Conservation (phyloP, 2,797 vertebrate genomes). For the Pterois miles region DNA sequence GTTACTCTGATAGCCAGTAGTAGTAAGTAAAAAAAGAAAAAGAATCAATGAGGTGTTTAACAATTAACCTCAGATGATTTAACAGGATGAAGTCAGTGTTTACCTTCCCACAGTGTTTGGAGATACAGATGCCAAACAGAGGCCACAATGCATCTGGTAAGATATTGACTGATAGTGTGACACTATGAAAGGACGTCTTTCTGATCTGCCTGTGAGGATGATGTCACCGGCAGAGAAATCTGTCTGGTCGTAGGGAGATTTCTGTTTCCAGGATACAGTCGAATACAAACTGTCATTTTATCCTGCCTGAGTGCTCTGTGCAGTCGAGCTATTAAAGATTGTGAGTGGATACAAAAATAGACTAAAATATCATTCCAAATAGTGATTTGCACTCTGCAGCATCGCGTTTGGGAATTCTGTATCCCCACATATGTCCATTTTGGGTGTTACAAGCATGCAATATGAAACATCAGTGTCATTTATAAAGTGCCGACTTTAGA, state of each 20-base stretch:
- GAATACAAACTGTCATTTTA: slow-evolving; percentile 49
- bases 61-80: slow-evolving; percentile 5
- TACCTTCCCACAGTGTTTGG: slow-evolving; percentile 38
- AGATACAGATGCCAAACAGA: neutral
- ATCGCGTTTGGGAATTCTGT: neutral
- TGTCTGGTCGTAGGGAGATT: slow-evolving; percentile 30
- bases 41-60: slow-evolving; percentile 7
- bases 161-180: slow-evolving; percentile 29
- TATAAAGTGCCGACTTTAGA: neutral
- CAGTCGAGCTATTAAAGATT: neutral
- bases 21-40: neutral
- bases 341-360: slow-evolving; percentile 15
- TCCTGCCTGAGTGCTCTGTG: slow-evolving; percentile 6
- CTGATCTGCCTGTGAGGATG: slow-evolving; percentile 31
- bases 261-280: slow-evolving; percentile 60
- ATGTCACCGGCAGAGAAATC: slow-evolving; percentile 43
- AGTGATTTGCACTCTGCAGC: neutral
- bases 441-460: neutral
- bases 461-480: neutral
- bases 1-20: neutral
- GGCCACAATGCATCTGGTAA: neutral
- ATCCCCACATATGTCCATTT: neutral
- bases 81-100: slow-evolving; percentile 27
- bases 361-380: slow-evolving; percentile 2
- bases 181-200: slow-evolving; percentile 27